These are phyloP conservation scores for Sylvia atricapilla DNA, from an alignment of 2,113 vertebrate species.

Conservation along the genomic window DNA sequence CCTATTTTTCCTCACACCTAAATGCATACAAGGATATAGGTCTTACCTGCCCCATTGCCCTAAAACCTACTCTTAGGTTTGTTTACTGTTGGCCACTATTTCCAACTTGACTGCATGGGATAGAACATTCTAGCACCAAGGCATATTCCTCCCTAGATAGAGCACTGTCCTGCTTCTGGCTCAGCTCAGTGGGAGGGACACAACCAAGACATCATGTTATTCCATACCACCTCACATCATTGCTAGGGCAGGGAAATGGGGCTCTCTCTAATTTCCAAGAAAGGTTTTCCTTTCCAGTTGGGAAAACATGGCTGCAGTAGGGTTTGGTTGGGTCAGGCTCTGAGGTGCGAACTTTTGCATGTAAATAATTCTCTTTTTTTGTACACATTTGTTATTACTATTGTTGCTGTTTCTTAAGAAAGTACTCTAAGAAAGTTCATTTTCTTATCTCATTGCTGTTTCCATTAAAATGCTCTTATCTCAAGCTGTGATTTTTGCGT, in stretches of 20 bases:
- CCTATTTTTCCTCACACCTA: background rate
- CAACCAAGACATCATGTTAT: background rate
- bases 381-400: background rate
- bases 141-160: background rate
- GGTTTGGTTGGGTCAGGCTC: fast-evolving
- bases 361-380: background rate
- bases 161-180: background rate
- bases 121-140: background rate
- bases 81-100: background rate
- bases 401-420: background rate
- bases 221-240: fast-evolving
- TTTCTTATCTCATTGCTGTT: background rate
- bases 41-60: background rate
- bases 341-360: background rate
- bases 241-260: background rate
- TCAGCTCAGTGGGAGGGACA: fast-evolving
- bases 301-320: background rate
- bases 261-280: background rate
- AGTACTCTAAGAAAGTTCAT: background rate
- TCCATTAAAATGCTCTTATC: background rate
- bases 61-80: too few relatives aligned
- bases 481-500: background rate
- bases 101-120: background rate
- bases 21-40: background rate
- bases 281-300: background rate